Percentiles rank a stretch among this genome's conserved stretches.
Evolutionary conservation across 1,140 invertebrate genomes (phyloP).

Genomic region (Vanessa tameamea): DNA sequence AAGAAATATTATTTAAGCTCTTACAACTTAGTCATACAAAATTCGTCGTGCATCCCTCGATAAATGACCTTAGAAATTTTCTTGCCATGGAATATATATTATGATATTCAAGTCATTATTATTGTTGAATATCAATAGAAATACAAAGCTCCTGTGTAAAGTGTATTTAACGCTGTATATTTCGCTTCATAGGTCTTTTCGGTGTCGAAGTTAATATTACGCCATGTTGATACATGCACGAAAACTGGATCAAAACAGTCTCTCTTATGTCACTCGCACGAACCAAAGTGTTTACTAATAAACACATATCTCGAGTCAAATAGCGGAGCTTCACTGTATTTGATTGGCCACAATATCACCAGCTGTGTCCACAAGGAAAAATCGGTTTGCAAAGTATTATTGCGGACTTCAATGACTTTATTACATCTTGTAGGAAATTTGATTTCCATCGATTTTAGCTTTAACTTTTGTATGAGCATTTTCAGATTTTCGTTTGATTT

Average conservation of each 20-base stretch:
- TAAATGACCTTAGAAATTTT: too few species aligned
- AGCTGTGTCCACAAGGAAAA: conserved; percentile 1
- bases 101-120: neutral
- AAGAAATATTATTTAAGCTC: too few species aligned
- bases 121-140: neutral
- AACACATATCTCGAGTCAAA: conserved; percentile 8
- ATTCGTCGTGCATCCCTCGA: too few species aligned
- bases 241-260: neutral
- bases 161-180: neutral
- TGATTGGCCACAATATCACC: conserved; percentile 7
- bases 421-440: neutral
- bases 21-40: too few species aligned
- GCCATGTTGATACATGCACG: neutral
- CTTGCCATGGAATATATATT: neutral
- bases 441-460: too few species aligned
- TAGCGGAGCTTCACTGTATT: conserved; percentile 1
- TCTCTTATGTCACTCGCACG: conserved; percentile 4
- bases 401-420: neutral
- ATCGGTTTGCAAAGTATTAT: neutral
- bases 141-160: neutral
- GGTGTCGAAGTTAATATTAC: conserved; percentile 1
- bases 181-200: neutral
- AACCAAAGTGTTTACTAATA: conserved; percentile 7
- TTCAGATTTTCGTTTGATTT: too few species aligned
- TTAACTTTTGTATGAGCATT: too few species aligned